These are phyloP conservation scores for Dasysyrphus tricinctus DNA, from an alignment of 2,888 invertebrate species.

Conservation along the genomic window DNA sequence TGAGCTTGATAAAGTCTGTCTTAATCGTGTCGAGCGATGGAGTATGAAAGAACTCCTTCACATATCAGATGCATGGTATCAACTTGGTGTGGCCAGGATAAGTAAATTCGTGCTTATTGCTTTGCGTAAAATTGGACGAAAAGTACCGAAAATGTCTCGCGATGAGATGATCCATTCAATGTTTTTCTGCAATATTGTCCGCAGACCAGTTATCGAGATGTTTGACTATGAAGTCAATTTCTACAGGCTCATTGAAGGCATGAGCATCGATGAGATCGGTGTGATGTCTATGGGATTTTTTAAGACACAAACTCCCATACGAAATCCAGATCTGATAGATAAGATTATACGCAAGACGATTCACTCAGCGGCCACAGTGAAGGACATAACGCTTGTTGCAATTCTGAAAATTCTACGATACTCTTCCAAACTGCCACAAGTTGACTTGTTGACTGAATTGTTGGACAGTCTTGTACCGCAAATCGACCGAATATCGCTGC, in stretches of 20 bases:
- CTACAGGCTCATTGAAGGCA: conserved; percentile 84
- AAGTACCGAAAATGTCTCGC: conserved; percentile 85
- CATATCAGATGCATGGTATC: conserved; percentile 87
- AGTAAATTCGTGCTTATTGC: conserved; percentile 85
- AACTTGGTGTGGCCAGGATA: conserved; percentile 84
- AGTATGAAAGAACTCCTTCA: conserved; percentile 85
- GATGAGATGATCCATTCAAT: conserved; percentile 87
- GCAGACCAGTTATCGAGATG: conserved; percentile 85
- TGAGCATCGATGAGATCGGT: conserved; percentile 88
- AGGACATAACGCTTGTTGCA: conserved; percentile 88
- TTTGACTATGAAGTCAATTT: conserved; percentile 87
- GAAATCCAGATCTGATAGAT: conserved; percentile 84
- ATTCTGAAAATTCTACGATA: conserved; percentile 86
- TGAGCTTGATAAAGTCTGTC: conserved; percentile 87
- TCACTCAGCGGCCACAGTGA: conserved; percentile 84
- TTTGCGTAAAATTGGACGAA: conserved; percentile 85
- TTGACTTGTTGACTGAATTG: conserved; percentile 84
- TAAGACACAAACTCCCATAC: conserved; percentile 88
- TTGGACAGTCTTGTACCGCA: conserved; percentile 85
- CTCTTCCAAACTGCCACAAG: conserved; percentile 84
- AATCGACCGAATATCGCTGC: conserved; percentile 86
- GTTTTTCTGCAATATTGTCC: conserved; percentile 87
- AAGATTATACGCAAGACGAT: conserved; percentile 85
- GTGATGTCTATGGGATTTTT: conserved; percentile 91
- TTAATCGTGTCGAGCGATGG: conserved; percentile 84